These are phyloP conservation scores for Macropodus opercularis DNA, from an alignment of 2,797 vertebrate genomes.

Conservation along the genomic window DNA sequence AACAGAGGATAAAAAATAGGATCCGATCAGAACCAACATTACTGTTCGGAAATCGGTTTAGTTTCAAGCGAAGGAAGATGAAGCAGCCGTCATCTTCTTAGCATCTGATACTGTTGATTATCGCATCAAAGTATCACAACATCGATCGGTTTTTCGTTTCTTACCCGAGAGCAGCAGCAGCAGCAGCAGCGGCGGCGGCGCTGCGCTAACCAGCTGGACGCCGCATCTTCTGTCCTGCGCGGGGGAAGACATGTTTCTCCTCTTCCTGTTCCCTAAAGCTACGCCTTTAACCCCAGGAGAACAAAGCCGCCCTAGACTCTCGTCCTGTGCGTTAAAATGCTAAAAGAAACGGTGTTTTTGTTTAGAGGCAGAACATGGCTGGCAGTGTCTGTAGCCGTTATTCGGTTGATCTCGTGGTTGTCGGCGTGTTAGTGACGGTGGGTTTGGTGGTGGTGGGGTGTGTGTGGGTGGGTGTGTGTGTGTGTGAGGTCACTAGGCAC, in stretches of 20 bases:
- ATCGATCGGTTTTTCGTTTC: conserved; percentile 40
- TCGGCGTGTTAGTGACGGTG: conserved; percentile 16
- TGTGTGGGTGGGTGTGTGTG: conserved; percentile 17
- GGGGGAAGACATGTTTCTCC: conserved; percentile 63
- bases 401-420: conserved; percentile 72
- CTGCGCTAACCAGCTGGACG: conserved; percentile 58
- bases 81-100: no score
- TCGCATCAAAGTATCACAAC: conserved; percentile 11
- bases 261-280: conserved; percentile 8
- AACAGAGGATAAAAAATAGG: conserved; percentile 10
- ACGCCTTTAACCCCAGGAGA: conserved; percentile 7
- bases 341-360: conserved; percentile 43
- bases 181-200: conserved; percentile 57
- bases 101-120: conserved; percentile 26
- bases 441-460: conserved; percentile 18
- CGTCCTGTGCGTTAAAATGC: conserved; percentile 43
- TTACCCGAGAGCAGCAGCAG: conserved; percentile 74
- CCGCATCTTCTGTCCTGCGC: conserved; percentile 53
- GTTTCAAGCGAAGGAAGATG: background rate
- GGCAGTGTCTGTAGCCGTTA: conserved; percentile 76
- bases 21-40: background rate
- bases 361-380: conserved; percentile 73
- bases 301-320: background rate
- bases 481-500: background rate
- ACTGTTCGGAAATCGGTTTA: background rate